Evolutionary conservation across 2,797 vertebrate species (phyloP).

Genomic region (Okamejei kenojei): DNA sequence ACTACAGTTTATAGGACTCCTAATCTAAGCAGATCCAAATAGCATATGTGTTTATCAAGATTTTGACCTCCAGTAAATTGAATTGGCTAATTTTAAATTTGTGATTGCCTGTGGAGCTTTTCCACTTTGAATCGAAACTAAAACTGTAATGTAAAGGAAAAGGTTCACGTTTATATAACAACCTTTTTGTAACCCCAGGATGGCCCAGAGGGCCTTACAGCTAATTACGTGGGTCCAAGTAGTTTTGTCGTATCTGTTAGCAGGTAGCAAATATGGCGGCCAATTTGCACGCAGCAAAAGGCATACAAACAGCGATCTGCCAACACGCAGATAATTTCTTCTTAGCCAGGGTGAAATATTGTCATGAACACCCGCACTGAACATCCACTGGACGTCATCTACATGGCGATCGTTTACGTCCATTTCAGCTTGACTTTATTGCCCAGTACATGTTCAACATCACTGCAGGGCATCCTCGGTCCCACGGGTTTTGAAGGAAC

Average conservation of each 20-base stretch:
- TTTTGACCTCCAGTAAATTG: constrained; percentile 8
- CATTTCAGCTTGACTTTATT: not conserved
- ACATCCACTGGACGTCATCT: not conserved
- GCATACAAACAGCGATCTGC: not conserved
- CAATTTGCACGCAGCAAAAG: not conserved
- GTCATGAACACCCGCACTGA: not conserved
- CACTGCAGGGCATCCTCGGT: no score
- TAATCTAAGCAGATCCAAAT: constrained; percentile 15
- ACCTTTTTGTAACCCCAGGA: not conserved
- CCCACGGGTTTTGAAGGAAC: no score
- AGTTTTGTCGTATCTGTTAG: not conserved
- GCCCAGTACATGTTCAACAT: not conserved
- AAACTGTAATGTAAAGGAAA: not conserved
- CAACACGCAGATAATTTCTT: not conserved
- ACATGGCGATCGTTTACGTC: not conserved
- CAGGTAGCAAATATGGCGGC: not conserved
- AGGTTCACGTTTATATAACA: not conserved
- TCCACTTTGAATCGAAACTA: not conserved
- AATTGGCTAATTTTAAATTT: constrained; percentile 8
- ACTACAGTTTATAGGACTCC: not conserved
- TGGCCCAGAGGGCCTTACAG: not conserved
- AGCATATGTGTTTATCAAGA: constrained; percentile 7
- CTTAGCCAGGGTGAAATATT: not conserved
- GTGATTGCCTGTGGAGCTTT: not conserved
- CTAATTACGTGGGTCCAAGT: not conserved